These are phyloP conservation scores for Andrena fulva DNA, from an alignment of 2,888 invertebrate species.

Conservation along the genomic window DNA sequence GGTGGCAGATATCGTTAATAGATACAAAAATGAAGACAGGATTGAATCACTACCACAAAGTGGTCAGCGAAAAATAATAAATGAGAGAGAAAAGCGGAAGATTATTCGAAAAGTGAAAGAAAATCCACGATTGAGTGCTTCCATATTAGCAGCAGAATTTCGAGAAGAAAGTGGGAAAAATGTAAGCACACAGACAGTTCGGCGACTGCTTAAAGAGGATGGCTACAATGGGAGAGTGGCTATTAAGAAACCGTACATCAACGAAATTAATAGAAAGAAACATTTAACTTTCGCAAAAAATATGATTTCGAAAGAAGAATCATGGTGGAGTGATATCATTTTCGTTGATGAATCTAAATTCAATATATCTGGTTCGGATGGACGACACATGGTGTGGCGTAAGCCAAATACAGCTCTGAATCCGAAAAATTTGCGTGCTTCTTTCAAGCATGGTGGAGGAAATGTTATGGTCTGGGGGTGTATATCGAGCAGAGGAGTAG, in stretches of 20 bases:
- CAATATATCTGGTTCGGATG: neutral
- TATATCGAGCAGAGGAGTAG: neutral
- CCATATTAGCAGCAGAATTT: neutral
- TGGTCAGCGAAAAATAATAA: too few relatives aligned
- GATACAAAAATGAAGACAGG: too few relatives aligned
- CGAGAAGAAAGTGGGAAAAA: neutral
- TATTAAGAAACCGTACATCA: neutral
- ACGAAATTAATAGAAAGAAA: too few relatives aligned
- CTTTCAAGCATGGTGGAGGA: neutral
- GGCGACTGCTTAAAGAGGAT: neutral
- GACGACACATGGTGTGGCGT: too few relatives aligned
- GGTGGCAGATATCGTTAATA: too few relatives aligned
- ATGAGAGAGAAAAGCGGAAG: neutral
- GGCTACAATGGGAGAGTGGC: neutral
- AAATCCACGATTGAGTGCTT: neutral
- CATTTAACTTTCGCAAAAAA: neutral
- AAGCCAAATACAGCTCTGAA: neutral
- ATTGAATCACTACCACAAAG: too few relatives aligned
- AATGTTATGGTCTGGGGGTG: neutral
- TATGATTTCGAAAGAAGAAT: too few relatives aligned
- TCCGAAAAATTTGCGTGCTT: neutral
- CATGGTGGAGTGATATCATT: neutral
- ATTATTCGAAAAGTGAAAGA: neutral
- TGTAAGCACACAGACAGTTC: neutral
- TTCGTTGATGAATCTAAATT: neutral